Evolutionary conservation across 2,113 vertebrate genomes (phyloP).

Genomic region (Argyrosomus japonicus): DNA sequence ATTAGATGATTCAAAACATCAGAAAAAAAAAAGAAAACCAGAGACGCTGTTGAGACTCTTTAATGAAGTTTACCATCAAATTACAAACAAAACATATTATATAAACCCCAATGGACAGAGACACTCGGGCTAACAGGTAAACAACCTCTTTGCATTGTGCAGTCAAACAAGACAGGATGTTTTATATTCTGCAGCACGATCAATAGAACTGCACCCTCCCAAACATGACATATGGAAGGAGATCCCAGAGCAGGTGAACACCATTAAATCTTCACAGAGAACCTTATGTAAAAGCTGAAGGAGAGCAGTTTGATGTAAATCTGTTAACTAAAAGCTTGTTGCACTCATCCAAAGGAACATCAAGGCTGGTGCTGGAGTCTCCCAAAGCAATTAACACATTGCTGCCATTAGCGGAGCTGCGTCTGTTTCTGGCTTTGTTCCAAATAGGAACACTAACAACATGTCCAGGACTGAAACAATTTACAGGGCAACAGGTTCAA

Average conservation of each 20-base stretch:
- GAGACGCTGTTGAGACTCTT: not conserved
- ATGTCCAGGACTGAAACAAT: not conserved
- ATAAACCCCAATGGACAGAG: not conserved
- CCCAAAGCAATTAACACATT: conserved; percentile 56
- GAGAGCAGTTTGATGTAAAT: conserved; percentile 19
- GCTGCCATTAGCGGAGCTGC: conserved; percentile 17
- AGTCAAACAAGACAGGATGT: not conserved
- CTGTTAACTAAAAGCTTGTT: conserved; percentile 37
- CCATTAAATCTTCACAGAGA: conserved; percentile 25
- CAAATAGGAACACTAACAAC: conserved; percentile 4
- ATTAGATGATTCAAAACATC: not conserved
- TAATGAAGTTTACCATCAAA: no score
- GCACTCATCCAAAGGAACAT: conserved; percentile 25
- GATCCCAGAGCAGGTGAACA: conserved; percentile 36
- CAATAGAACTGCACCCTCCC: no score
- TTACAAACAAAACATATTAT: no score
- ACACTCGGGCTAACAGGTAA: not conserved
- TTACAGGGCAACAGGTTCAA: not conserved
- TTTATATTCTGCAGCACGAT: not conserved
- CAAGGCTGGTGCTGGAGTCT: conserved; percentile 18
- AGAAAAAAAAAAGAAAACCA: not conserved
- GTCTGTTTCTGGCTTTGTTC: conserved; percentile 14
- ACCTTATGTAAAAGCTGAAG: conserved; percentile 22
- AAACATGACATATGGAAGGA: conserved; percentile 16
- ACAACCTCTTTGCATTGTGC: not conserved